phyloP scores from a whole-genome alignment of 1,140 invertebrate species.

The Heterodera schachtii region DNA sequence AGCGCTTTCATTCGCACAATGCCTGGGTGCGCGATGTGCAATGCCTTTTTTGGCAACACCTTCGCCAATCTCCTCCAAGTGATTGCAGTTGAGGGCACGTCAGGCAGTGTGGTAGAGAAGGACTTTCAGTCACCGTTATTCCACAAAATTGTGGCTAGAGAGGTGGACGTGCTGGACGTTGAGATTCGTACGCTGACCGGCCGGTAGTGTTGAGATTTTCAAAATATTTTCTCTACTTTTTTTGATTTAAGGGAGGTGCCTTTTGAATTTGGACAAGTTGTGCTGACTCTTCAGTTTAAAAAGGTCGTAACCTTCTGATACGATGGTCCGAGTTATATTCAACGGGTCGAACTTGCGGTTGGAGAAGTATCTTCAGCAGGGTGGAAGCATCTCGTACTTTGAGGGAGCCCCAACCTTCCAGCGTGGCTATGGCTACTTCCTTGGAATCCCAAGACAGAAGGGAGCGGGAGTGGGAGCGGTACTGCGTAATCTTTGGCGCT shows the following conservation, averaged over 20 bases:
- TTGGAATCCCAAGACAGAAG: neutral
- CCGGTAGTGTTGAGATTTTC: neutral
- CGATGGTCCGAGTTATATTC: slow-evolving; percentile 36
- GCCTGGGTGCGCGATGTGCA: too few species aligned
- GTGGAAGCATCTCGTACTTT: neutral
- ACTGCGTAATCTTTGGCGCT: slow-evolving; percentile 13
- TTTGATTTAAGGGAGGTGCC: neutral
- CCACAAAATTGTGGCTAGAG: slow-evolving; percentile 11
- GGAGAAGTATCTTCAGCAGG: slow-evolving; percentile 7
- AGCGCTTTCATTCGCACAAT: too few species aligned
- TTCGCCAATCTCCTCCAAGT: neutral
- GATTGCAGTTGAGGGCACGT: neutral
- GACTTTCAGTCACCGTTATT: slow-evolving; percentile 30
- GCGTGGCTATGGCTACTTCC: slow-evolving; percentile 15
- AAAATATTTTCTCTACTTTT: too few species aligned
- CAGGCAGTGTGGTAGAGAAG: slow-evolving; percentile 19
- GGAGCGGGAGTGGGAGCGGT: slow-evolving; percentile 1
- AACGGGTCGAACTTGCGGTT: slow-evolving; percentile 12
- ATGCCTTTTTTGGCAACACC: slow-evolving; percentile 25
- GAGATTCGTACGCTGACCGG: slow-evolving; percentile 25
- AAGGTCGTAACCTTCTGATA: neutral
- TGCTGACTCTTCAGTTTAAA: neutral
- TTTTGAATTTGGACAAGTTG: neutral
- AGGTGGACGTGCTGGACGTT: slow-evolving; percentile 25
- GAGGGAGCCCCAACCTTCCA: neutral